Conservation (phyloP, 2,888 invertebrate species). For the Oscheius sp. region DNA sequence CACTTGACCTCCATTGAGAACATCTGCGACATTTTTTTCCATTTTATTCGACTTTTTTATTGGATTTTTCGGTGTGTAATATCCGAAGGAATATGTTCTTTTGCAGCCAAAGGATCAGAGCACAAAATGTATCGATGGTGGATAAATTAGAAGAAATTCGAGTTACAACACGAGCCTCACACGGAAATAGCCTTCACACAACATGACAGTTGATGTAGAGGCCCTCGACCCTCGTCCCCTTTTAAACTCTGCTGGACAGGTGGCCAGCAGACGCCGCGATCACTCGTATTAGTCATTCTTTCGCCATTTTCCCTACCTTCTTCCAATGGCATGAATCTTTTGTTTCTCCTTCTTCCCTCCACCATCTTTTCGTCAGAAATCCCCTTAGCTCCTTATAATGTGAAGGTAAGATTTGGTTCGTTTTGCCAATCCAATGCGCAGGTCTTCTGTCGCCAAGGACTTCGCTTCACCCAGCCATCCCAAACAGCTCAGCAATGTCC, state of each 20-base stretch:
- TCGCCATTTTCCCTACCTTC: background rate
- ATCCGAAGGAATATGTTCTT: no score
- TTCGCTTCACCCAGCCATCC: constrained; percentile 37
- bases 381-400: constrained; percentile 57
- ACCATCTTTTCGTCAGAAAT: background rate
- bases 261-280: constrained; percentile 14
- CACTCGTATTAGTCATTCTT: constrained; percentile 27
- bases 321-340: constrained; percentile 3
- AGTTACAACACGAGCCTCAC: background rate
- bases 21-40: no score
- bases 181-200: background rate
- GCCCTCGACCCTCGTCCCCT: constrained; percentile 3
- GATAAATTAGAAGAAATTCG: no score
- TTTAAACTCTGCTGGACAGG: constrained; percentile 17
- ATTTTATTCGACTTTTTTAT: no score
- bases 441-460: constrained; percentile 53
- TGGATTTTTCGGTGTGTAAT: no score
- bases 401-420: no score
- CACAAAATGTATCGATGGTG: no score
- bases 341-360: background rate
- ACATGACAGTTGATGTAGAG: constrained; percentile 20
- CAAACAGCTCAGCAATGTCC: constrained; percentile 49
- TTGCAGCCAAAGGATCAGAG: no score
- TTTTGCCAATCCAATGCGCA: constrained; percentile 2
- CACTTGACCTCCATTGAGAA: no score